Percentiles rank a stretch among this genome's conserved stretches.
phyloP scores from a whole-genome alignment of 2,888 invertebrate species.

The Perdita meconis region DNA sequence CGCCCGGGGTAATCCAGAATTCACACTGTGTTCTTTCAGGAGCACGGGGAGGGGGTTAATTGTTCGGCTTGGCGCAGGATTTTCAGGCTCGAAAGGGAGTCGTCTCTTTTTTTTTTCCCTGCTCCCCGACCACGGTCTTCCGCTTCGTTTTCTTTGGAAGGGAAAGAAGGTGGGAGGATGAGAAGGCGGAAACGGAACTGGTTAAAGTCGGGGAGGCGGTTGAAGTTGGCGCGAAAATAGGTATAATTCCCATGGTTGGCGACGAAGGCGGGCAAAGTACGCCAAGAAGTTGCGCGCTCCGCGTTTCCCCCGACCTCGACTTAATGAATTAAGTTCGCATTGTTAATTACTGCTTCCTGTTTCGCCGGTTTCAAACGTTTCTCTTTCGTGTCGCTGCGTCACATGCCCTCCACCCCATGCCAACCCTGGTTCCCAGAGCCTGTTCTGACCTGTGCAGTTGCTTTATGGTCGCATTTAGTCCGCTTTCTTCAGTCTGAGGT shows the following conservation, averaged over 20 bases:
- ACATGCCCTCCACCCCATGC: not conserved
- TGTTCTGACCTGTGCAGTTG: not conserved
- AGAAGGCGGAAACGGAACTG: slow-evolving; percentile 14
- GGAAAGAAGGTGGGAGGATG: not conserved
- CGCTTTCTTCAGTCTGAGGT: too few relatives aligned
- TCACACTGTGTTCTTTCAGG: slow-evolving; percentile 38
- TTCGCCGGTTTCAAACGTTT: slow-evolving; percentile 66
- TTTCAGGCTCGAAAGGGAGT: slow-evolving; percentile 35
- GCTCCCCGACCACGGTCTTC: not conserved
- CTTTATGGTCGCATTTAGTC: not conserved
- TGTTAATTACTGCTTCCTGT: slow-evolving; percentile 76
- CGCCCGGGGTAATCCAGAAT: slow-evolving; percentile 47
- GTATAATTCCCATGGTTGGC: slow-evolving; percentile 49
- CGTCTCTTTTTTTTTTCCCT: not conserved
- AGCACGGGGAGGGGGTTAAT: slow-evolving; percentile 42
- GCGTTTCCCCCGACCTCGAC: slow-evolving; percentile 64
- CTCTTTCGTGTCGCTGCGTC: slow-evolving; percentile 41
- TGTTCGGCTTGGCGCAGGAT: slow-evolving; percentile 57
- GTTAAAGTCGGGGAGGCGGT: slow-evolving; percentile 14
- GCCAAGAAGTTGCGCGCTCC: slow-evolving; percentile 74
- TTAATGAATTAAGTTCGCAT: slow-evolving; percentile 81
- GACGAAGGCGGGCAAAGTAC: slow-evolving; percentile 51
- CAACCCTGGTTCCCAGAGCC: not conserved
- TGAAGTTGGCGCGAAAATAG: slow-evolving; percentile 45
- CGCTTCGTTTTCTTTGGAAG: not conserved